Percentiles rank a stretch among this genome's conserved stretches.
phyloP scores from a whole-genome alignment of 2,797 vertebrate genomes.

The Neosalanx taihuensis region DNA sequence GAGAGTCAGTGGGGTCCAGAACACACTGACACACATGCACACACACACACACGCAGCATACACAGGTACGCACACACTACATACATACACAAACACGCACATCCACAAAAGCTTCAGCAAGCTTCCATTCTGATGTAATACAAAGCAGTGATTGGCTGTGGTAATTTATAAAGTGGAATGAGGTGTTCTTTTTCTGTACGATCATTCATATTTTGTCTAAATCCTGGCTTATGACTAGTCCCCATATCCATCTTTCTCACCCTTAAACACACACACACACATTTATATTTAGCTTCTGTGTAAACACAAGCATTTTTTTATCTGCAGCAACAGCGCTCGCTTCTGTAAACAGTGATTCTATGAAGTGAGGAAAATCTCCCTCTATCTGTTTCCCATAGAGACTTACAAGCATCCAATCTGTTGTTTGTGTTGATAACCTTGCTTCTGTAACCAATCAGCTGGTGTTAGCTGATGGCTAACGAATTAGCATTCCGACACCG shows the following conservation, averaged over 20 bases:
- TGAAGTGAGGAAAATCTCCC: constrained; percentile 36
- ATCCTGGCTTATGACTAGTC: neutral
- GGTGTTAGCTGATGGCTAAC: constrained; percentile 36
- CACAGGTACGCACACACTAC: constrained; percentile 2
- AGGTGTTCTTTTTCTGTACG: neutral
- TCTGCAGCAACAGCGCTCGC: constrained; percentile 43
- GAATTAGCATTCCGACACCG: constrained; percentile 37
- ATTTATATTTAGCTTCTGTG: neutral
- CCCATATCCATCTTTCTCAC: neutral
- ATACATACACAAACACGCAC: constrained; percentile 13
- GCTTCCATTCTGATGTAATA: constrained; percentile 32
- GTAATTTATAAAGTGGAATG: neutral
- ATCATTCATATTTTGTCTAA: neutral
- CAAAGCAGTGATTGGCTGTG: constrained; percentile 15
- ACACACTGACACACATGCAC: constrained; percentile 4
- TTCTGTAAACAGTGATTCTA: constrained; percentile 38
- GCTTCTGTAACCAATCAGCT: constrained; percentile 31
- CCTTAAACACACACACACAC: neutral
- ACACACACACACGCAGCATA: constrained; percentile 1
- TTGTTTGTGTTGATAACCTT: constrained; percentile 44
- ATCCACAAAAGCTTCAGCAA: neutral
- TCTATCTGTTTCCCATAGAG: constrained; percentile 28
- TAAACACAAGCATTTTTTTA: constrained; percentile 26
- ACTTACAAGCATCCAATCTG: constrained; percentile 45
- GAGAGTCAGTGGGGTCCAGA: neutral